Evolutionary conservation across 1,140 invertebrate genomes (phyloP).

Genomic region (Atta cephalotes): DNA sequence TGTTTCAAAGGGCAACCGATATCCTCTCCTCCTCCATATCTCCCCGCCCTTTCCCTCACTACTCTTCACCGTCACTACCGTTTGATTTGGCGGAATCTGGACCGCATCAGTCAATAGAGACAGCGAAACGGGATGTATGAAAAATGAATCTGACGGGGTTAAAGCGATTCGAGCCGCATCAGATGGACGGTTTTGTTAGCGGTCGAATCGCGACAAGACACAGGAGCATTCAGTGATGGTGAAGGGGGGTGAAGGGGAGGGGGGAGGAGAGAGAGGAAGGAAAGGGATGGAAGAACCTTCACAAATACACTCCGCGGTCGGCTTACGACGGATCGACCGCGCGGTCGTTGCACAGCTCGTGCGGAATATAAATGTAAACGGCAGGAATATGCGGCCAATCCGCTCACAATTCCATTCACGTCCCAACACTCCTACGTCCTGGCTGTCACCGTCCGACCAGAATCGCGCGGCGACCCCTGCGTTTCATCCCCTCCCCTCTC

Average conservation of each 20-base stretch:
- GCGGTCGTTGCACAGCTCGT: slow-evolving; percentile 15
- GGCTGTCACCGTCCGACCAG: slow-evolving; percentile 66
- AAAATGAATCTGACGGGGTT: slow-evolving; percentile 49
- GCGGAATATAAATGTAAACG: slow-evolving; percentile 75
- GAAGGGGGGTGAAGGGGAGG: background rate
- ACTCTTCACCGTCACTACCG: background rate
- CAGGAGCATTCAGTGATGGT: slow-evolving; percentile 5
- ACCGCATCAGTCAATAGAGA: slow-evolving; percentile 50
- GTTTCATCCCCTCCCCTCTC: slow-evolving; percentile 8
- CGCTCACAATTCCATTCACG: slow-evolving; percentile 76
- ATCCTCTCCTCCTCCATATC: background rate
- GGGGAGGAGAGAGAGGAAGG: too few species aligned
- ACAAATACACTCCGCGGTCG: slow-evolving; percentile 57
- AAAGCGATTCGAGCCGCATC: slow-evolving; percentile 42
- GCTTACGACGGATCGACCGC: slow-evolving; percentile 37
- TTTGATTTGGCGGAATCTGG: slow-evolving; percentile 48
- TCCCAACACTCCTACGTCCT: slow-evolving; percentile 66
- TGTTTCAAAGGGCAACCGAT: slow-evolving; percentile 54
- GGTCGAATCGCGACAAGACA: slow-evolving; percentile 57
- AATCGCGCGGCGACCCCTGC: slow-evolving; percentile 28
- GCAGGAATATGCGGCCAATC: slow-evolving; percentile 58
- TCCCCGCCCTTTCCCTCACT: background rate
- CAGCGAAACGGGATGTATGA: slow-evolving; percentile 34
- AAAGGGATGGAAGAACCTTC: slow-evolving; percentile 15
- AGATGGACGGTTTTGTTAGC: slow-evolving; percentile 22